phyloP scores from a whole-genome alignment of 2,113 vertebrate species.

The Vimba vimba region DNA sequence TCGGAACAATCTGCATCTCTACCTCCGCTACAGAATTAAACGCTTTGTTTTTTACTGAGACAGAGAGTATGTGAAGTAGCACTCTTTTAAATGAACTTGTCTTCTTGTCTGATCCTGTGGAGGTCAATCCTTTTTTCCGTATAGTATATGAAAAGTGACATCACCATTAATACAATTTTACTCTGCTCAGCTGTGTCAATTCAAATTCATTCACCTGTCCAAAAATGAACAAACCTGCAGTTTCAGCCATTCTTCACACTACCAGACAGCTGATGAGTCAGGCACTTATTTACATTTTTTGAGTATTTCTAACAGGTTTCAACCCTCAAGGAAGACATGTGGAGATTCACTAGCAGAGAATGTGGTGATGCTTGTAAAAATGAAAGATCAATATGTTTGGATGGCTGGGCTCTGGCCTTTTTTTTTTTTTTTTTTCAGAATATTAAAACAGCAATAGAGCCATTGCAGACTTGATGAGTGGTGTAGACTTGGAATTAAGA shows the following conservation, averaged over 20 bases:
- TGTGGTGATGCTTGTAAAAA: slow-evolving; percentile 10
- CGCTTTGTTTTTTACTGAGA: no score
- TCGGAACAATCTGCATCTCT: no score
- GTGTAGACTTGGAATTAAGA: no score
- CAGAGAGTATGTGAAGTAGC: neutral
- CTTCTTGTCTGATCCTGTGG: slow-evolving; percentile 34
- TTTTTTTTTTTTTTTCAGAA: neutral
- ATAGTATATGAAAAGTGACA: slow-evolving; percentile 59
- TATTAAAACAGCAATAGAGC: slow-evolving; percentile 2
- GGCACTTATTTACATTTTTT: slow-evolving; percentile 6
- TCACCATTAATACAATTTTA: slow-evolving; percentile 50
- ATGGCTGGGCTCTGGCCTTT: neutral
- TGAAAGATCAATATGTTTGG: neutral
- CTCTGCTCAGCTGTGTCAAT: slow-evolving; percentile 56
- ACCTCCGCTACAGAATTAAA: no score
- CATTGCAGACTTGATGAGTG: neutral
- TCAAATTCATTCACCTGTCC: slow-evolving; percentile 49
- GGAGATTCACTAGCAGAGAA: slow-evolving; percentile 1
- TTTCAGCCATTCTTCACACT: slow-evolving; percentile 11
- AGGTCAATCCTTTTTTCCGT: slow-evolving; percentile 55
- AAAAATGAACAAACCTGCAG: slow-evolving; percentile 8
- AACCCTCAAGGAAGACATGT: neutral
- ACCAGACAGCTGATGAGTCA: slow-evolving; percentile 8
- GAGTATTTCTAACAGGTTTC: neutral
- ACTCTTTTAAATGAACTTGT: slow-evolving; percentile 35